A percentile compares a stretch with the other conserved stretches of the same genome.
Conservation (phyloP, 2,113 vertebrate species). For the Ursus arctos region DNA sequence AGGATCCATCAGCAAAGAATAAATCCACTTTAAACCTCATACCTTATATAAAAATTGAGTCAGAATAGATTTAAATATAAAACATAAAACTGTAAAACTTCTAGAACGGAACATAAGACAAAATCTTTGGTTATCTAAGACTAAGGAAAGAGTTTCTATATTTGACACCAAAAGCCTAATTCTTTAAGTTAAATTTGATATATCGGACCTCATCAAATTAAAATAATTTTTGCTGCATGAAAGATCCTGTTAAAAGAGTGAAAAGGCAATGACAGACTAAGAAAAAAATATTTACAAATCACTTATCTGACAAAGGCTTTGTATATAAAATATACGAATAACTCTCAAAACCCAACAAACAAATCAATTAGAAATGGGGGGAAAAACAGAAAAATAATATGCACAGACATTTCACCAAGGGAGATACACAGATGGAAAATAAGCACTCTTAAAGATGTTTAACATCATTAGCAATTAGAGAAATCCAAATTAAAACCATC, state of each 20-base stretch:
- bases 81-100: background rate
- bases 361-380: background rate
- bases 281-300: background rate
- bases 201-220: background rate
- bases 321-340: background rate
- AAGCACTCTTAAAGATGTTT: background rate
- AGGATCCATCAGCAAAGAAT: background rate
- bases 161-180: background rate
- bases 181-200: background rate
- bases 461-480: background rate
- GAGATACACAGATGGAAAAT: background rate
- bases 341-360: background rate
- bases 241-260: background rate
- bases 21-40: background rate
- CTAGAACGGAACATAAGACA: background rate
- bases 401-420: background rate
- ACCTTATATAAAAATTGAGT: background rate
- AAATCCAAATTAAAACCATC: conserved; percentile 12
- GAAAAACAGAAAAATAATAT: background rate
- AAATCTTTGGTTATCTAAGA: background rate
- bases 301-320: background rate
- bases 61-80: background rate
- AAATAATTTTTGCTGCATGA: background rate
- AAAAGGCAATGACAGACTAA: background rate
- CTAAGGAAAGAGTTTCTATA: background rate